Evolutionary conservation across 2,113 vertebrate genomes (phyloP).

Genomic region (pig (Sus scrofa)): DNA sequence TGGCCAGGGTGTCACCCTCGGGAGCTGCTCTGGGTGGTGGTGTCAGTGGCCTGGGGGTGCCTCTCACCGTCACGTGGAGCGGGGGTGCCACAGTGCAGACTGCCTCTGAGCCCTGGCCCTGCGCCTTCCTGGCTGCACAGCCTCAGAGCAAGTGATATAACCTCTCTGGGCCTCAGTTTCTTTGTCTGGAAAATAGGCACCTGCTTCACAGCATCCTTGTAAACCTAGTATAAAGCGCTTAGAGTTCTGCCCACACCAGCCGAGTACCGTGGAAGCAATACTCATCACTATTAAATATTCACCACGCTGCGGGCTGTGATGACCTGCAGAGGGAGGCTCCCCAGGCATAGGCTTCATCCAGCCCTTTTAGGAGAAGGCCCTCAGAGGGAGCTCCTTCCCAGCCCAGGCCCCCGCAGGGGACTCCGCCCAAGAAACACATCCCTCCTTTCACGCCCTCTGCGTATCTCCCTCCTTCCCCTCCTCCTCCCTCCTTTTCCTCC

Average conservation of each 20-base stretch:
- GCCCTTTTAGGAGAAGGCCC: neutral
- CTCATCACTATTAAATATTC: neutral
- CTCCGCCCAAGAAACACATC: too few relatives aligned
- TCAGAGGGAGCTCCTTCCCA: neutral
- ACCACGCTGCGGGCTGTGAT: neutral
- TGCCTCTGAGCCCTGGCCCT: neutral
- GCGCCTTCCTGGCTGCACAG: neutral
- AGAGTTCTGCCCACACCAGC: rapidly evolving
- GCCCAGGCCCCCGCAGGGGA: neutral
- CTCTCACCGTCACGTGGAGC: rapidly evolving
- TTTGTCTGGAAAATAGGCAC: neutral
- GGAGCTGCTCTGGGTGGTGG: neutral
- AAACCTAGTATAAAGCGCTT: neutral
- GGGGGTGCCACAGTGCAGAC: rapidly evolving
- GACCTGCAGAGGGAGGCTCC: neutral
- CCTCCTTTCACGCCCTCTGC: too few relatives aligned
- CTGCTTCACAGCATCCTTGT: rapidly evolving
- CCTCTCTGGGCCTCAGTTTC: neutral
- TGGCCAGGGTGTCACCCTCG: rapidly evolving
- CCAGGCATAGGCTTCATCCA: neutral
- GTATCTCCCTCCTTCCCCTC: too few relatives aligned
- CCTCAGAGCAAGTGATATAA: neutral
- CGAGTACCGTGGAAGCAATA: neutral
- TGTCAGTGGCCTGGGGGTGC: neutral
- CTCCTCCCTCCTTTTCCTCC: too few relatives aligned